phyloP scores from a whole-genome alignment of 2,113 vertebrate species.

The Aldabrachelys gigantea region DNA sequence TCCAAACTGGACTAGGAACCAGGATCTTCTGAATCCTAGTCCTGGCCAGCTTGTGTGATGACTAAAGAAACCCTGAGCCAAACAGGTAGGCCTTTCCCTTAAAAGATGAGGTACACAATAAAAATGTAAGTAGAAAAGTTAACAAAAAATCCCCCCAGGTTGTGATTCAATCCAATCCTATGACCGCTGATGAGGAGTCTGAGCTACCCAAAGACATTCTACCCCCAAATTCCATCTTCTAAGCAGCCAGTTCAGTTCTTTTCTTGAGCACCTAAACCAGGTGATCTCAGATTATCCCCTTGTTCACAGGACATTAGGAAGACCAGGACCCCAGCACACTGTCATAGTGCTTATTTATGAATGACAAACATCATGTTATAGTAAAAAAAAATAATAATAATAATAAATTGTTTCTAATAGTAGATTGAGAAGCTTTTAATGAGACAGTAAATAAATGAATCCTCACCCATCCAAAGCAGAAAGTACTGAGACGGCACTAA shows the following conservation, averaged over 20 bases:
- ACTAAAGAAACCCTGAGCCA: background rate
- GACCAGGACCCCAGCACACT: background rate
- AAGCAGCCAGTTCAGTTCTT: background rate
- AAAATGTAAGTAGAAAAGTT: background rate
- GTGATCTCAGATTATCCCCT: background rate
- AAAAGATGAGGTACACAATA: background rate
- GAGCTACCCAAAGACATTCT: background rate
- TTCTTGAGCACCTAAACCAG: background rate
- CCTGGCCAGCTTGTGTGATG: background rate
- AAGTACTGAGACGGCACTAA: conserved; percentile 72
- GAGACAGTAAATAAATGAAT: conserved; percentile 16
- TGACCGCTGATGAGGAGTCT: background rate
- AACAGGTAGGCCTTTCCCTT: background rate
- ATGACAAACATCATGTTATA: background rate
- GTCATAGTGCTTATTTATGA: accelerated
- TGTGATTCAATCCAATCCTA: background rate
- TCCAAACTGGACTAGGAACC: background rate
- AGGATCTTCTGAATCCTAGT: background rate
- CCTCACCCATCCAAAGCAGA: conserved; percentile 77
- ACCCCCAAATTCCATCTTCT: background rate
- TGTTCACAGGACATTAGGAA: background rate
- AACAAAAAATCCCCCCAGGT: background rate
- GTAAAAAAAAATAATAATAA: background rate
- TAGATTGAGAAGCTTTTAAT: background rate
- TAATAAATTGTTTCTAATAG: background rate